Evolutionary conservation across 2,797 vertebrate species (phyloP).

Genomic region (Lepus oiostolus): DNA sequence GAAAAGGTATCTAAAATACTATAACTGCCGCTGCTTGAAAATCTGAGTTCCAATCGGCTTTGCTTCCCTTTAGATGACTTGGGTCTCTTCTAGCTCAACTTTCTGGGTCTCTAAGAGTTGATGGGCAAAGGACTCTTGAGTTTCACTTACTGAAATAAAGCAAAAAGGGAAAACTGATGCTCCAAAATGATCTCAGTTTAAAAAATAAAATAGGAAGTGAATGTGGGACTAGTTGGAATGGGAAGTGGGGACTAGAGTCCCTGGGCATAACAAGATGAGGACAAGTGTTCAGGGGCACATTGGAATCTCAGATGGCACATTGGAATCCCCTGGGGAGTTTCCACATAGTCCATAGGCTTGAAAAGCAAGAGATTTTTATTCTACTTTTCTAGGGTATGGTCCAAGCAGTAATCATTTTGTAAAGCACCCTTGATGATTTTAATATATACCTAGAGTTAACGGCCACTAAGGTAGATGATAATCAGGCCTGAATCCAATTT

Average conservation of each 20-base stretch:
- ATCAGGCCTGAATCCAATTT: background rate
- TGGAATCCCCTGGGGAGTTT: background rate
- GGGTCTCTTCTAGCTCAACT: background rate
- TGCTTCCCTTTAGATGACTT: background rate
- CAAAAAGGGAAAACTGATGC: background rate
- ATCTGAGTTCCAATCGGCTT: background rate
- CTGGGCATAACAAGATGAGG: background rate
- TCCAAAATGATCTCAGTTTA: background rate
- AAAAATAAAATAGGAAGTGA: background rate
- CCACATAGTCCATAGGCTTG: background rate
- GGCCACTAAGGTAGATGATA: background rate
- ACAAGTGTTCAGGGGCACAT: background rate
- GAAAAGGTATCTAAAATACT: background rate
- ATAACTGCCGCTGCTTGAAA: background rate
- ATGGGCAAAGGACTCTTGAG: background rate
- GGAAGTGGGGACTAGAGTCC: background rate
- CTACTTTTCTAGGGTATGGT: background rate
- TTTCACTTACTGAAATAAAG: conserved; percentile 13
- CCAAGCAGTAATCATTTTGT: conserved; percentile 9
- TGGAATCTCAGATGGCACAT: background rate
- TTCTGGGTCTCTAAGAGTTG: conserved; percentile 14
- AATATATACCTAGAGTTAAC: background rate
- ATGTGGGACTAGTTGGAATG: background rate
- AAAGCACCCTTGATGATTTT: conserved; percentile 3
- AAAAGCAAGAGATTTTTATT: background rate